Evolutionary conservation across 2,113 vertebrate genomes (phyloP).

Genomic region (Trichechus manatus): DNA sequence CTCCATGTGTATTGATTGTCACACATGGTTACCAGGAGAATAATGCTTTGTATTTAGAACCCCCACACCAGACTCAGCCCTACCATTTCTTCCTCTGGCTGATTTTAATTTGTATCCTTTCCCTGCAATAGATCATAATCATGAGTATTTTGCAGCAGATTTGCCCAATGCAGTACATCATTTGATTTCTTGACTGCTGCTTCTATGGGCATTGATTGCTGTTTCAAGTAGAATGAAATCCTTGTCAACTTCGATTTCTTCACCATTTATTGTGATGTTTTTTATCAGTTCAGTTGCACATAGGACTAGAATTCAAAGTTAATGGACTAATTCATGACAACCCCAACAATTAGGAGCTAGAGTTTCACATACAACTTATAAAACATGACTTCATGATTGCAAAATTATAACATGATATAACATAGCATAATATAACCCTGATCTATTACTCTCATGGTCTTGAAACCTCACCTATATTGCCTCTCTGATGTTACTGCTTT

Average conservation of each 20-base stretch:
- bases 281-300: neutral
- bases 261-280: neutral
- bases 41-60: neutral
- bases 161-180: neutral
- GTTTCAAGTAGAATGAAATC: neutral
- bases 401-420: fast-evolving
- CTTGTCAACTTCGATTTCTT: neutral
- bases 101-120: neutral
- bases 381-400: neutral
- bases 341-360: too few species aligned
- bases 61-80: neutral
- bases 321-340: neutral
- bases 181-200: neutral
- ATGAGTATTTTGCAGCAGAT: neutral
- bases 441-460: fast-evolving
- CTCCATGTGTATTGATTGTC: neutral
- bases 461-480: neutral
- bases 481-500: neutral
- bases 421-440: fast-evolving
- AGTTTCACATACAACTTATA: neutral
- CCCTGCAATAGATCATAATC: neutral
- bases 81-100: neutral
- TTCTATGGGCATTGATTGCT: neutral
- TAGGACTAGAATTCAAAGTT: neutral
- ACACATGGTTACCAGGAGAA: neutral